A percentile compares a stretch with the other conserved stretches of the same genome.
Evolutionary conservation across 2,113 vertebrate species (phyloP).

Genomic region (Cololabis saira): DNA sequence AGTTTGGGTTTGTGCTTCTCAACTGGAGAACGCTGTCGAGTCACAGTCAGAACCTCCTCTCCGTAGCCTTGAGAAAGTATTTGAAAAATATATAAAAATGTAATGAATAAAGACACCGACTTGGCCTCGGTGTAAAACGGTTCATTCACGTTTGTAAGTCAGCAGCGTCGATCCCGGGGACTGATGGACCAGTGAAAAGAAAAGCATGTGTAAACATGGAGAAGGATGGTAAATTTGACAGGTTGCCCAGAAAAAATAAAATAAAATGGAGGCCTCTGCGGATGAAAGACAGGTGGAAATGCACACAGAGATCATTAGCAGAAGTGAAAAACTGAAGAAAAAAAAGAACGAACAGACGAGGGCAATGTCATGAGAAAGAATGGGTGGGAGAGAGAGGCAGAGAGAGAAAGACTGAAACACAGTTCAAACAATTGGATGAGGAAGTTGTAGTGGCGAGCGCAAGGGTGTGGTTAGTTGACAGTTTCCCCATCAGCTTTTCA

Average conservation of each 20-base stretch:
- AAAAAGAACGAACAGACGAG: conserved; percentile 28
- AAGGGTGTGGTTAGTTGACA: conserved; percentile 61
- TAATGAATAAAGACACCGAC: background rate
- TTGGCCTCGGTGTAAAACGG: background rate
- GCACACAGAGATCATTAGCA: background rate
- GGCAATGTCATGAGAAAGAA: conserved; percentile 34
- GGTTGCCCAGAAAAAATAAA: conserved; percentile 1
- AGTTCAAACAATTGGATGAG: conserved; percentile 45
- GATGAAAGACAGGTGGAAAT: conserved; percentile 9
- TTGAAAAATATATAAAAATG: too few relatives aligned
- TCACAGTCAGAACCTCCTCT: conserved; percentile 18
- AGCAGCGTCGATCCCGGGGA: conserved; percentile 1
- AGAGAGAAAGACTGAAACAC: conserved; percentile 13
- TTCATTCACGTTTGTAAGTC: conserved; percentile 16
- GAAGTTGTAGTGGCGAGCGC: conserved; percentile 56
- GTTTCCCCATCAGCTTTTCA: conserved; percentile 30
- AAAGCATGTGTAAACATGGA: conserved; percentile 5
- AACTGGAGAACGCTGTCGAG: conserved; percentile 29
- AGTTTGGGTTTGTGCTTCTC: conserved; percentile 37
- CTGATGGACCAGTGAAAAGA: conserved; percentile 13
- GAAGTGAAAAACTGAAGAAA: conserved; percentile 23
- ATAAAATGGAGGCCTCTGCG: background rate
- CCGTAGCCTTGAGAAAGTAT: background rate
- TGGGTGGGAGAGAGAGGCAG: conserved; percentile 30
- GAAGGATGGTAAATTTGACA: background rate